Evolutionary conservation across 2,888 invertebrate genomes (phyloP).

Genomic region (Tetragnatha montana): DNA sequence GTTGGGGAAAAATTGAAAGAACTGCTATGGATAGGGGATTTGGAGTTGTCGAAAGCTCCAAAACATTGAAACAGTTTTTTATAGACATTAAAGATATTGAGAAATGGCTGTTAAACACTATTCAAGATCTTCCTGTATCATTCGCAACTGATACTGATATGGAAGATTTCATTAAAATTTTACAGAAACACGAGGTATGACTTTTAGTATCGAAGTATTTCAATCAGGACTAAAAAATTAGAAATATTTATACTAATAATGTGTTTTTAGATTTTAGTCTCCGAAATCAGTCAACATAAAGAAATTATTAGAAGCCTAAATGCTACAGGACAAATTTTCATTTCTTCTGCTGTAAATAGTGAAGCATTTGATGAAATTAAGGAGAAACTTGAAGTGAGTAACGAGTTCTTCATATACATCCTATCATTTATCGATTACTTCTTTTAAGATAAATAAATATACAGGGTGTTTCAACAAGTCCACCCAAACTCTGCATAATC

Average conservation of each 20-base stretch:
- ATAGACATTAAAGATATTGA: conserved; percentile 75
- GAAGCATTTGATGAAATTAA: conserved; percentile 40
- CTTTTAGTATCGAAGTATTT: neutral
- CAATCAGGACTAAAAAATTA: no score
- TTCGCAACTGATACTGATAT: conserved; percentile 74
- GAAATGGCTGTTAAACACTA: conserved; percentile 74
- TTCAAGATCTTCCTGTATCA: conserved; percentile 28
- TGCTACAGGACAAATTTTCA: conserved; percentile 82
- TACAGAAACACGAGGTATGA: conserved; percentile 83
- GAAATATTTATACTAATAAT: neutral
- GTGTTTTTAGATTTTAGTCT: conserved; percentile 83
- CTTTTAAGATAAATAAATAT: no score
- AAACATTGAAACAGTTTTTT: conserved; percentile 75
- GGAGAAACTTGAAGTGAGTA: conserved; percentile 66
- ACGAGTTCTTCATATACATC: no score
- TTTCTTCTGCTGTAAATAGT: conserved; percentile 71
- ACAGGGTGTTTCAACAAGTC: no score
- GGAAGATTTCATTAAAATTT: conserved; percentile 77
- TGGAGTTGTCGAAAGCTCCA: conserved; percentile 83
- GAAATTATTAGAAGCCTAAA: conserved; percentile 90
- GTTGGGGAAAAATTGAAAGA: conserved; percentile 75
- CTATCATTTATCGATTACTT: no score
- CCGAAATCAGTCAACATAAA: conserved; percentile 93
- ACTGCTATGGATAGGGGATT: conserved; percentile 78
- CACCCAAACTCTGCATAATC: no score